Evolutionary conservation across 2,888 invertebrate genomes (phyloP).

Genomic region (Pachydiplax longipennis): DNA sequence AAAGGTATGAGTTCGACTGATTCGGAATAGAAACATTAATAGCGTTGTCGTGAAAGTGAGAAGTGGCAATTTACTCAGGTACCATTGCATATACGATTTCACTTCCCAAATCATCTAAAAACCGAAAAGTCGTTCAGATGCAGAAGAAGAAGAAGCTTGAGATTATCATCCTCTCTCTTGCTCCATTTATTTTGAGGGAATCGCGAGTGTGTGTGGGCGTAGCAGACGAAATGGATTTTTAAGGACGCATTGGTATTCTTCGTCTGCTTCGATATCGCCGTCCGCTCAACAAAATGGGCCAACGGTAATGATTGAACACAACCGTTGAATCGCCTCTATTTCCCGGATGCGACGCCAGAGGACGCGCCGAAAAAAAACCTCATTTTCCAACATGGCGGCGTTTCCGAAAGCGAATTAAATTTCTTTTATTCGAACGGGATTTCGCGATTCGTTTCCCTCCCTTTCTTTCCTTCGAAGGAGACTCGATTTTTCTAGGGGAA

Average conservation of each 20-base stretch:
- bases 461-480: background rate
- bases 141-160: too few species aligned
- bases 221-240: background rate
- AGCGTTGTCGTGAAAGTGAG: too few species aligned
- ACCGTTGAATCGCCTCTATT: background rate
- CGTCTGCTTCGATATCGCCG: background rate
- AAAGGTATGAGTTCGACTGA: too few species aligned
- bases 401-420: background rate
- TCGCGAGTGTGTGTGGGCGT: background rate
- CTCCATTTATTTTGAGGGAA: background rate
- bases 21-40: too few species aligned
- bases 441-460: background rate
- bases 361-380: background rate
- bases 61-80: too few species aligned
- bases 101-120: too few species aligned
- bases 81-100: too few species aligned
- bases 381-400: too few species aligned
- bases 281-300: background rate
- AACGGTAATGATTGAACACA: slow-evolving; percentile 12
- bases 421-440: background rate
- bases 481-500: background rate
- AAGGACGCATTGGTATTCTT: background rate
- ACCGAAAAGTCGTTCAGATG: too few species aligned
- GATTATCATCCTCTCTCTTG: too few species aligned
- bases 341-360: background rate